Evolutionary conservation across 2,113 vertebrate species (phyloP).

Genomic region (Lepus americanus): DNA sequence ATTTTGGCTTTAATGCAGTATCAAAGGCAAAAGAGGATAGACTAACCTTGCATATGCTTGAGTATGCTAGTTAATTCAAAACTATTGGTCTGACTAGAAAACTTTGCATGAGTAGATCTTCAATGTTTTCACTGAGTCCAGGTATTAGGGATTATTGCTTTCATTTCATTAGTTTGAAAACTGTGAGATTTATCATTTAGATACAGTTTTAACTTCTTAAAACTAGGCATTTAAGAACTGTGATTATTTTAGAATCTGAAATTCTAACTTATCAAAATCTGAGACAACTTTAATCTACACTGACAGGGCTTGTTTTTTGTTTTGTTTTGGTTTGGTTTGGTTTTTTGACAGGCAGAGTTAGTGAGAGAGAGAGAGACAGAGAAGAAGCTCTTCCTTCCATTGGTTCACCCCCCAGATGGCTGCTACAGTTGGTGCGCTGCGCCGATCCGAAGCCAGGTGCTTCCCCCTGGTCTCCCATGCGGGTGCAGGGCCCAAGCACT

Average conservation of each 20-base stretch:
- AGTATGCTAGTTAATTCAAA: constrained; percentile 58
- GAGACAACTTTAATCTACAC: constrained; percentile 66
- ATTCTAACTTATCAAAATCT: constrained; percentile 73
- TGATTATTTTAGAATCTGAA: constrained; percentile 67
- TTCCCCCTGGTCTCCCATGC: too few relatives aligned
- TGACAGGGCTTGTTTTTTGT: neutral
- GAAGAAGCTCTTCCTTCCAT: too few relatives aligned
- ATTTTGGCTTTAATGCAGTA: constrained; percentile 53
- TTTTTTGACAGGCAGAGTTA: too few relatives aligned
- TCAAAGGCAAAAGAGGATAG: neutral
- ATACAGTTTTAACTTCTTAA: constrained; percentile 55
- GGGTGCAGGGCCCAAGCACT: too few relatives aligned
- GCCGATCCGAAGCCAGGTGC: too few relatives aligned
- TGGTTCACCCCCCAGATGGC: too few relatives aligned
- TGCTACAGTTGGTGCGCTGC: too few relatives aligned
- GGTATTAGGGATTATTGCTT: constrained; percentile 21
- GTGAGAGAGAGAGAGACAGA: too few relatives aligned
- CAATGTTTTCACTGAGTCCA: constrained; percentile 8
- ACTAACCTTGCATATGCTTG: constrained; percentile 5
- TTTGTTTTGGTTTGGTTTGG: too few relatives aligned
- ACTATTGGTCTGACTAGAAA: constrained; percentile 3
- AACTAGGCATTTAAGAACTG: constrained; percentile 54
- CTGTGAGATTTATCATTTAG: constrained; percentile 32
- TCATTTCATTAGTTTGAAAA: constrained; percentile 50
- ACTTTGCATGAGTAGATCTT: neutral